A percentile compares a stretch with the other conserved stretches of the same genome.
Evolutionary conservation across 2,888 invertebrate genomes (phyloP).

Genomic region (Campoletis raptor): DNA sequence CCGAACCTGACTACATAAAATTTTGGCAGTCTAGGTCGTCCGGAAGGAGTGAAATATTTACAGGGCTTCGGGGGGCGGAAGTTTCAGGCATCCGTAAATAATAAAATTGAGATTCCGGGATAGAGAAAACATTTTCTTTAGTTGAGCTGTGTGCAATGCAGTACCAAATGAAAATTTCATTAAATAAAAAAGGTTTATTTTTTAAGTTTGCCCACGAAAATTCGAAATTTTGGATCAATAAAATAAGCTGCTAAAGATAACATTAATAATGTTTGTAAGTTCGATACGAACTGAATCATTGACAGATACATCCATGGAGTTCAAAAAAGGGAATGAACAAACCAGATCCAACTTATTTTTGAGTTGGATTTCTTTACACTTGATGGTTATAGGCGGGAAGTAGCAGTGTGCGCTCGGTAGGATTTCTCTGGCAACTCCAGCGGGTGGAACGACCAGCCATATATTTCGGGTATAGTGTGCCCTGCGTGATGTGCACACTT

Average conservation of each 20-base stretch:
- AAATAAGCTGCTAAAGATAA: neutral
- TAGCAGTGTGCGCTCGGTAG: conserved; percentile 51
- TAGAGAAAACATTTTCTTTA: too few species aligned
- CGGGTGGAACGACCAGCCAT: conserved; percentile 59
- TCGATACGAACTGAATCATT: neutral
- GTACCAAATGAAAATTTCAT: too few species aligned
- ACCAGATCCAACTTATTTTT: conserved; percentile 11
- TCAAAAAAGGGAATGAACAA: neutral
- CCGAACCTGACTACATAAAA: neutral
- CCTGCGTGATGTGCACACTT: conserved; percentile 24
- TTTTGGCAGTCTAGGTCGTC: neutral
- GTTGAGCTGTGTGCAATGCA: too few species aligned
- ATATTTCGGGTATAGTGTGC: conserved; percentile 48
- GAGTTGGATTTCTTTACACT: conserved; percentile 26
- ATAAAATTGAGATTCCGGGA: too few species aligned
- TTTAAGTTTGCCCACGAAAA: neutral
- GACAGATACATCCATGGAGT: neutral
- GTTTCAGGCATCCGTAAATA: too few species aligned
- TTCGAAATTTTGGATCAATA: neutral
- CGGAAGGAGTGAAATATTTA: neutral
- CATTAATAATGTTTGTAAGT: neutral
- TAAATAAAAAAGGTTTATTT: too few species aligned
- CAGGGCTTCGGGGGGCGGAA: too few species aligned
- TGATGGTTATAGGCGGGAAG: conserved; percentile 23
- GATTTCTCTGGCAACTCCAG: conserved; percentile 56